Evolutionary conservation across 2,888 invertebrate genomes (phyloP).

Genomic region (Nephrocerus scutellatus): DNA sequence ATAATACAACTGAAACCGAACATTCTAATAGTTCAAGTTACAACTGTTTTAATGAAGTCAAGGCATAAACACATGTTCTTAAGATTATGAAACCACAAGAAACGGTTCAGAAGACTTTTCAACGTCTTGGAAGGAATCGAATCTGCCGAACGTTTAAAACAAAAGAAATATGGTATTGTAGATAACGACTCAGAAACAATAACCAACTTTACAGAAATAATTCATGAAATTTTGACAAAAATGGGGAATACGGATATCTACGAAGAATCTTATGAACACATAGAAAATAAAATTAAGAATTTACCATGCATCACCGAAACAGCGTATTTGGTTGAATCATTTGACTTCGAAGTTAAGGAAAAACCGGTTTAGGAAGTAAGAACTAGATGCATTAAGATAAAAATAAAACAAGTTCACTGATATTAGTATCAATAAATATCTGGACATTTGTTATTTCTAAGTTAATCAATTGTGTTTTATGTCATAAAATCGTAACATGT

Average conservation of each 20-base stretch:
- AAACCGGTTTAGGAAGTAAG: too few relatives aligned
- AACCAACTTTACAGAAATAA: conserved; percentile 76
- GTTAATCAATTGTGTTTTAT: too few relatives aligned
- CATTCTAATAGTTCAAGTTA: conserved; percentile 50
- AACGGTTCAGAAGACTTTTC: conserved; percentile 74
- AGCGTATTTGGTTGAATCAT: not conserved
- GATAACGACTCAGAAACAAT: conserved; percentile 61
- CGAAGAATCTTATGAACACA: conserved; percentile 81
- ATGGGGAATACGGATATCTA: conserved; percentile 94
- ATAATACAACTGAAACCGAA: conserved; percentile 29
- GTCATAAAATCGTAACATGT: too few relatives aligned
- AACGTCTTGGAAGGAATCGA: conserved; percentile 63
- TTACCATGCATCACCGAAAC: conserved; percentile 33
- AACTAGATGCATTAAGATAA: too few relatives aligned
- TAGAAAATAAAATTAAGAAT: conserved; percentile 47
- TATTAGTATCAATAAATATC: too few relatives aligned
- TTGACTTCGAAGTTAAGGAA: too few relatives aligned
- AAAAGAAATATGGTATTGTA: conserved; percentile 70
- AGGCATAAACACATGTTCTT: conserved; percentile 65
- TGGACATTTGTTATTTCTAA: too few relatives aligned
- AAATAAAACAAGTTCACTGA: too few relatives aligned
- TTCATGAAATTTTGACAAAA: conserved; percentile 76
- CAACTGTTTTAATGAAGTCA: conserved; percentile 58
- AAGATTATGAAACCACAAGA: conserved; percentile 71
- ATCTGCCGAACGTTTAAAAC: conserved; percentile 75